phyloP scores from a whole-genome alignment of 2,888 invertebrate genomes.

The Scaptomyza polygonia region DNA sequence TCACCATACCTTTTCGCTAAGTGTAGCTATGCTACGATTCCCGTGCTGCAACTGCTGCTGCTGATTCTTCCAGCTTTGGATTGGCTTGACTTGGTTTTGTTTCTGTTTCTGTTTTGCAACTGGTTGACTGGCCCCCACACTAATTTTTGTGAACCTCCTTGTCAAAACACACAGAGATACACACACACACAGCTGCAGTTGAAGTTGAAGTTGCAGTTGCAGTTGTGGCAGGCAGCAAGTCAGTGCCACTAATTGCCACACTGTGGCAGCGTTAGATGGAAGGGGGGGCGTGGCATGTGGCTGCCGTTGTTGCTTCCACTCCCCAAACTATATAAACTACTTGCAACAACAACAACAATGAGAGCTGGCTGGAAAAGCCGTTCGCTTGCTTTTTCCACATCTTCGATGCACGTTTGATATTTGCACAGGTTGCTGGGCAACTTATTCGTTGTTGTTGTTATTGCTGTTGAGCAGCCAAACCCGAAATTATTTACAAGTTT shows the following conservation, averaged over 20 bases:
- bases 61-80: constrained; percentile 9
- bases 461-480: constrained; percentile 54
- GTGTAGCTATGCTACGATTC: neutral
- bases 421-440: constrained; percentile 71
- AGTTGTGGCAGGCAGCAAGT: constrained; percentile 20
- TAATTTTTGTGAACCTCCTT: constrained; percentile 57
- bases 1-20: neutral
- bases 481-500: constrained; percentile 75
- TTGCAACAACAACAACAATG: constrained; percentile 6
- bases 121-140: constrained; percentile 33
- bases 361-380: constrained; percentile 36
- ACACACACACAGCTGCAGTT: constrained; percentile 1
- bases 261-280: constrained; percentile 25
- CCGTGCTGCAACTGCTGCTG: constrained; percentile 17
- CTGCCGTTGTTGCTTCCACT: constrained; percentile 35
- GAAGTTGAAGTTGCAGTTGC: neutral
- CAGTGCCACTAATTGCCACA: constrained; percentile 50
- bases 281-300: constrained; percentile 38
- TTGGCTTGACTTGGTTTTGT: constrained; percentile 12
- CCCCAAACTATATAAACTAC: constrained; percentile 27
- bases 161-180: constrained; percentile 19
- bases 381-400: constrained; percentile 53
- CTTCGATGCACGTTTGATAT: constrained; percentile 73
- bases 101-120: constrained; percentile 33
- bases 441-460: constrained; percentile 31